Evolutionary conservation across 2,113 vertebrate genomes (phyloP).

Genomic region (Gorsachius goisagi): DNA sequence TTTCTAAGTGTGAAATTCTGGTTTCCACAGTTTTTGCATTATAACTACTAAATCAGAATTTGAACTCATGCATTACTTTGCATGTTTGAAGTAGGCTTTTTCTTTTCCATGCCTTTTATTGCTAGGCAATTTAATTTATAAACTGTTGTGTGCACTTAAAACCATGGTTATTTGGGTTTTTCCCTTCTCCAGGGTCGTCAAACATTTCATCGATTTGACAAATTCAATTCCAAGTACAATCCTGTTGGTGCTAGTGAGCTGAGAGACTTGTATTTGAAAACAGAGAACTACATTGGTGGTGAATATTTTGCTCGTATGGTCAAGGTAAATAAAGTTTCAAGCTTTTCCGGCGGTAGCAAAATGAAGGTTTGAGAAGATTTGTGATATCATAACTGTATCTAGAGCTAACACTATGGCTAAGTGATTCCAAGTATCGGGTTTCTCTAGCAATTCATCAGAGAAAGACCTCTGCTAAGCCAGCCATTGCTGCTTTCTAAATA

Average conservation of each 20-base stretch:
- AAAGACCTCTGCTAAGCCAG: background rate
- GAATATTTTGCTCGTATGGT: constrained; percentile 98
- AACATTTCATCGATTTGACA: constrained; percentile 98
- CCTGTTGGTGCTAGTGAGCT: constrained; percentile 96
- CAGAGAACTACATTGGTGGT: constrained; percentile 92
- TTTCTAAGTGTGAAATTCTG: background rate
- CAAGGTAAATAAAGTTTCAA: constrained; percentile 78
- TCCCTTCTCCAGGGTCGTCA: constrained; percentile 85
- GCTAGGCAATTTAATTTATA: background rate
- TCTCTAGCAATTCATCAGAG: background rate
- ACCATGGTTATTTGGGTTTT: background rate
- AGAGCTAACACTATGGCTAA: background rate
- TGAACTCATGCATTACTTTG: background rate
- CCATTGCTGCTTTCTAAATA: background rate
- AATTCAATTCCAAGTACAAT: constrained; percentile 99
- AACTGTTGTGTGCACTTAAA: background rate
- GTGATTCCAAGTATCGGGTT: background rate
- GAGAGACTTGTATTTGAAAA: constrained; percentile 94
- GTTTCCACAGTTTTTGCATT: background rate
- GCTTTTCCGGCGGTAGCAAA: background rate
- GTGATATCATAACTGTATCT: background rate
- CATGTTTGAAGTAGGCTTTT: background rate
- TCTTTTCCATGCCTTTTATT: background rate
- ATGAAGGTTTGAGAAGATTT: background rate
- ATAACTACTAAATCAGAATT: background rate